These are phyloP conservation scores for Zaprionus inermis DNA, from an alignment of 1,140 invertebrate species.

Conservation along the genomic window DNA sequence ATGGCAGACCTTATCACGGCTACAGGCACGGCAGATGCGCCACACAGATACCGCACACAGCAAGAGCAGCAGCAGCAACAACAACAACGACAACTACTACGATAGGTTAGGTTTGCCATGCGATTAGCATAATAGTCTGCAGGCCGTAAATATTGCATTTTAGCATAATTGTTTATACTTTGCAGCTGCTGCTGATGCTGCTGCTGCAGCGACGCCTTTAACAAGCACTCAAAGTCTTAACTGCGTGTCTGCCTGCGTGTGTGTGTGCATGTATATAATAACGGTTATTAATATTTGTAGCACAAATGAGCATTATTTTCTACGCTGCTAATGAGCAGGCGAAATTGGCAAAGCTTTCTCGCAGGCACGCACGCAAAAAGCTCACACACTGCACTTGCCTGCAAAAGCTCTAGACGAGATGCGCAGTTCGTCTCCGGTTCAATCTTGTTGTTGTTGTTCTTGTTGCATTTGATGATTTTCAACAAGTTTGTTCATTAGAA, in stretches of 20 bases:
- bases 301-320: neutral
- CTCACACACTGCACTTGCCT: neutral
- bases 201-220: conserved; percentile 47
- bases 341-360: neutral
- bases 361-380: neutral
- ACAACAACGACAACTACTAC: neutral
- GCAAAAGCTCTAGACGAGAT: neutral
- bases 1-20: conserved; percentile 39
- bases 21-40: conserved; percentile 25
- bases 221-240: conserved; percentile 14
- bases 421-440: neutral
- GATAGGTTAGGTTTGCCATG: conserved; percentile 40
- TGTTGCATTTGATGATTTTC: neutral
- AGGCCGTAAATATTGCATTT: conserved; percentile 81
- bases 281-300: conserved; percentile 8
- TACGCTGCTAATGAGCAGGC: conserved; percentile 3
- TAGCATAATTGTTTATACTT: conserved; percentile 80
- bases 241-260: neutral
- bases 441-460: neutral
- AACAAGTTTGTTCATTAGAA: conserved; percentile 37
- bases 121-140: conserved; percentile 76
- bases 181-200: conserved; percentile 63
- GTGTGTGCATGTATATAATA: neutral
- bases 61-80: conserved; percentile 1
- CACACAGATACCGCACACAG: conserved; percentile 8